Percentiles rank a stretch among this genome's conserved stretches.
Evolutionary conservation across 2,113 vertebrate genomes (phyloP).

Genomic region (Megaceryle maxima): DNA sequence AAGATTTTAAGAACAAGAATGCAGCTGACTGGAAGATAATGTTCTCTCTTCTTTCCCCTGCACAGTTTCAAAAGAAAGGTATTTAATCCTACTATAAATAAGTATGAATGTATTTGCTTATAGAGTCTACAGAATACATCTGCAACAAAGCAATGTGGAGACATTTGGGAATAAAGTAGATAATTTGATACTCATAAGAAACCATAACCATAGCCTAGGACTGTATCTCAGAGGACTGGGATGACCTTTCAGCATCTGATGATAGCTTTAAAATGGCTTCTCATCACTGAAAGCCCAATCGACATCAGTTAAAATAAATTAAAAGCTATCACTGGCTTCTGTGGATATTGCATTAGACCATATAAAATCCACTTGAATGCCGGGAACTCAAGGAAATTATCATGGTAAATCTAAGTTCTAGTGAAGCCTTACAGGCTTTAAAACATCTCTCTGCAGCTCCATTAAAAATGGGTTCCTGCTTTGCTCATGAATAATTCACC

Average conservation of each 20-base stretch:
- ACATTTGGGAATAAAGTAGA: background rate
- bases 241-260: conserved; percentile 31
- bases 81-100: conserved; percentile 29
- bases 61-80: background rate
- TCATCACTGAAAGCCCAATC: conserved; percentile 38
- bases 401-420: conserved; percentile 44
- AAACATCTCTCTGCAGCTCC: background rate
- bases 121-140: background rate
- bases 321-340: conserved; percentile 38
- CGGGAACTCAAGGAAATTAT: conserved; percentile 29
- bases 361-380: conserved; percentile 21
- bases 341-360: background rate
- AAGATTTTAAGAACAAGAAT: background rate
- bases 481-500: background rate
- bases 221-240: background rate
- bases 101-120: background rate
- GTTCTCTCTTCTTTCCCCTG: background rate
- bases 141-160: conserved; percentile 3
- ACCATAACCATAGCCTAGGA: background rate
- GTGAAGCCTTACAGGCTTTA: background rate
- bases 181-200: conserved; percentile 23
- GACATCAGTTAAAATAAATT: conserved; percentile 45
- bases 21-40: background rate
- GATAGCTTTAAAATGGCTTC: conserved; percentile 11
- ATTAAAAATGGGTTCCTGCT: background rate